These are phyloP conservation scores for Sialis fuliginosa DNA, from an alignment of 2,888 invertebrate species.

Conservation along the genomic window DNA sequence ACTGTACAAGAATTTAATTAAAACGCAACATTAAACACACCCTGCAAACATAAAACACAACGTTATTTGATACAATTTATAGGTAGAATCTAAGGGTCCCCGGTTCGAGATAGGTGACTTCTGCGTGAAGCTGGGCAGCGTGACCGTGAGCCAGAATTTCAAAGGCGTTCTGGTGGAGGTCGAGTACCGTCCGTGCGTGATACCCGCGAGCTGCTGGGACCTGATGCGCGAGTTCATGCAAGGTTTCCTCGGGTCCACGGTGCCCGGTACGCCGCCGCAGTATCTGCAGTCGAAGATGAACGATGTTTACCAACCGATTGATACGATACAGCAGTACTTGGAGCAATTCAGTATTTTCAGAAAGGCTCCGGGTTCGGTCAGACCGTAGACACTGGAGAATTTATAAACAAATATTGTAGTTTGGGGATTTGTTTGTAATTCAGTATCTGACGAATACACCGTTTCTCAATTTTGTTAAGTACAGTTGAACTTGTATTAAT, in stretches of 20 bases:
- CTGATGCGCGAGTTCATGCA: conserved; percentile 81
- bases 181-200: conserved; percentile 80
- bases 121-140: conserved; percentile 81
- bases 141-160: conserved; percentile 82
- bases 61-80: no score
- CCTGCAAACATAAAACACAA: no score
- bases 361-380: conserved; percentile 39
- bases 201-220: conserved; percentile 80
- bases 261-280: conserved; percentile 55
- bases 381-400: neutral
- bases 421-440: no score
- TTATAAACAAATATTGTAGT: no score
- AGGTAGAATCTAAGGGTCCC: conserved; percentile 67
- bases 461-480: no score
- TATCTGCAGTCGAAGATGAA: conserved; percentile 60
- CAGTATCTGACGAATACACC: no score
- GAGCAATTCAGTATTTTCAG: conserved; percentile 84
- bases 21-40: no score
- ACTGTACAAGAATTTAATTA: no score
- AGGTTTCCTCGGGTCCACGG: conserved; percentile 66
- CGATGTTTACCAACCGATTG: conserved; percentile 75
- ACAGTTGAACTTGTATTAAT: no score
- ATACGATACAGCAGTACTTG: conserved; percentile 85
- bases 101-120: conserved; percentile 82
- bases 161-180: conserved; percentile 47